Percentiles rank a stretch among this genome's conserved stretches.
These are phyloP conservation scores for Tethya wilhelma DNA, from an alignment of 37 sponge, comb jelly and placozoan genomes.

Conservation along the genomic window DNA sequence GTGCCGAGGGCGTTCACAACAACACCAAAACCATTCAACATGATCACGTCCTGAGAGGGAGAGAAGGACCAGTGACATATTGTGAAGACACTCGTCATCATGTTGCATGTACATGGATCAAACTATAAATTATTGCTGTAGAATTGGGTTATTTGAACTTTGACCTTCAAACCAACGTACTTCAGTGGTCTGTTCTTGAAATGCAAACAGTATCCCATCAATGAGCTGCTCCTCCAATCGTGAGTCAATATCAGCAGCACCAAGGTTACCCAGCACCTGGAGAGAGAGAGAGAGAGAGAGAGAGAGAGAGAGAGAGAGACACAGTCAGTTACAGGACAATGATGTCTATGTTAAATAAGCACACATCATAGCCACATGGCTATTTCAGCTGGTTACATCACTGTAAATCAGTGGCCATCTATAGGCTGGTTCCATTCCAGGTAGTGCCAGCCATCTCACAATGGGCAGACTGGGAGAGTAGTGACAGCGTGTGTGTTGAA, in stretches of 20 bases:
- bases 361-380: no score
- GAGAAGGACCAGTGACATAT: background rate
- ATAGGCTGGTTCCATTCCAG: no score
- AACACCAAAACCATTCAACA: conserved; percentile 97
- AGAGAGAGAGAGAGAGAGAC: conserved; percentile 18
- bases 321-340: background rate
- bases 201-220: conserved; percentile 96
- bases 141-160: background rate
- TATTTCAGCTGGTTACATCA: no score
- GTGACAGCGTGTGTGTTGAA: no score
- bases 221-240: conserved; percentile 97
- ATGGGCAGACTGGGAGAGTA: no score
- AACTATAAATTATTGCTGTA: background rate
- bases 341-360: background rate
- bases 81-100: no score
- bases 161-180: conserved; percentile 12
- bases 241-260: conserved; percentile 95
- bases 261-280: conserved; percentile 89
- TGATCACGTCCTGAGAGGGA: conserved; percentile 84
- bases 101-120: no score
- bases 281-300: conserved; percentile 8
- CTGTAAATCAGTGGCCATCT: no score
- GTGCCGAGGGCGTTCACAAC: conserved; percentile 95
- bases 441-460: no score
- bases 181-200: conserved; percentile 91